Evolutionary conservation across 2,113 vertebrate species (phyloP), one percentile per base, ranked within the genome.

Genomic region (Lethenteron reissneri): DNA sequence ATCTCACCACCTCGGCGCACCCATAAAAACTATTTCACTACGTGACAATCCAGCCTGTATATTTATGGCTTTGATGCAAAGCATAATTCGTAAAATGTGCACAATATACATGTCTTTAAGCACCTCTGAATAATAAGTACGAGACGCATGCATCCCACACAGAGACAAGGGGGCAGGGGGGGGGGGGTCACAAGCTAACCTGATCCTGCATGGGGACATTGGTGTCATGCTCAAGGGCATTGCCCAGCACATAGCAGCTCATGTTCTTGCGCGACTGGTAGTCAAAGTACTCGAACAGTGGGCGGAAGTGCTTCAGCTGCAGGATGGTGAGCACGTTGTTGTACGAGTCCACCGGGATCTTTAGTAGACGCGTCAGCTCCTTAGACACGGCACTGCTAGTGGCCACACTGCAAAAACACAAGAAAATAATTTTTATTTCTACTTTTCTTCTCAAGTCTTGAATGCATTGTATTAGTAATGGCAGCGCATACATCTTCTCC

Each of bases 301-400:
- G 92, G 1, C 88, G 91, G 79, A 99, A 99, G 73, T 99, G 90
- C 74, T 95, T 95, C 74, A 99, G 84, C 76, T 91, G 90, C 77
- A 96, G 80, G 74, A 97, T 91, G 0, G 90, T 99, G 75, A 99
- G 82, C 73, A 88, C 80, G 75, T 95, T 95, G 83, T 90, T 99
- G 81, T 99, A 99, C 71, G 90, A 92, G 71, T 99, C 90, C 75
- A 99, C 87, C 0, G 94, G 94, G 72, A 99, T 99, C 83, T 99
- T 99, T 80, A 99, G 10, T 69, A 99, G 87, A 17, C 94, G 82
- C 60, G 89, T 99, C n/a, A 97, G 84, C 71, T 99, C 94, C 81
- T 97, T 96, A 1, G 91, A 97, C 75, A 99, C 92, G 0, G 94
- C 94, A 70, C 90, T 97, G 80, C 94, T 99, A 70, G 94, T 97